These are phyloP conservation scores for Lepus oiostolus DNA, from an alignment of 2,797 vertebrate genomes.

Conservation along the genomic window DNA sequence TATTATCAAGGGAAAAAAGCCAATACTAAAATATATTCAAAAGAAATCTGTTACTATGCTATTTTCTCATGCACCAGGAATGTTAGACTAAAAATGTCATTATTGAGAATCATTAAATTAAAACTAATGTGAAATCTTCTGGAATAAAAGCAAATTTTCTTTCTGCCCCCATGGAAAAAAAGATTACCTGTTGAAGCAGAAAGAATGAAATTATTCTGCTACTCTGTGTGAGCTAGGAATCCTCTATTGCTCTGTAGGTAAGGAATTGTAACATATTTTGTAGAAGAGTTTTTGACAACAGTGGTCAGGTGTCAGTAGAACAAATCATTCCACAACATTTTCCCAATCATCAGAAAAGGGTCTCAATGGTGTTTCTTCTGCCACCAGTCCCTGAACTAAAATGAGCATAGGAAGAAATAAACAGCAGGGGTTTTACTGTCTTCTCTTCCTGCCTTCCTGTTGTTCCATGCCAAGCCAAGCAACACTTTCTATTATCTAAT, in stretches of 20 bases:
- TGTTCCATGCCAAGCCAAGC: constrained; percentile 19
- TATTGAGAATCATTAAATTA: constrained; percentile 29
- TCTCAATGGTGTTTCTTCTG: neutral
- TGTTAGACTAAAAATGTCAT: neutral
- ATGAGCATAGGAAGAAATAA: neutral
- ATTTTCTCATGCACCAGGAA: constrained; percentile 31
- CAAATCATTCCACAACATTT: neutral
- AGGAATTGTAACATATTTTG: neutral
- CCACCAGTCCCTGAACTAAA: neutral
- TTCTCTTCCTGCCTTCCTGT: constrained; percentile 10
- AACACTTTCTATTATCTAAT: constrained; percentile 43
- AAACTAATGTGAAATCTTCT: constrained; percentile 33
- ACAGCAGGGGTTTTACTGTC: neutral
- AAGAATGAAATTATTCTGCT: neutral
- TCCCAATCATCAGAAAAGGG: neutral
- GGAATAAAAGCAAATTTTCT: constrained; percentile 9
- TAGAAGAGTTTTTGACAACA: neutral
- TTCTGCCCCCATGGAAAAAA: neutral
- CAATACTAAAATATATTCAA: constrained; percentile 6
- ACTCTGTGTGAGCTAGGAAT: neutral
- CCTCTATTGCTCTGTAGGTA: neutral
- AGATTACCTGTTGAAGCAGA: constrained; percentile 26
- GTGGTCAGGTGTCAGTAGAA: neutral
- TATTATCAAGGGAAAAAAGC: neutral
- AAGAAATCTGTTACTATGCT: neutral